Conservation (phyloP, 2,113 vertebrate species). For the Alethe diademata region DNA sequence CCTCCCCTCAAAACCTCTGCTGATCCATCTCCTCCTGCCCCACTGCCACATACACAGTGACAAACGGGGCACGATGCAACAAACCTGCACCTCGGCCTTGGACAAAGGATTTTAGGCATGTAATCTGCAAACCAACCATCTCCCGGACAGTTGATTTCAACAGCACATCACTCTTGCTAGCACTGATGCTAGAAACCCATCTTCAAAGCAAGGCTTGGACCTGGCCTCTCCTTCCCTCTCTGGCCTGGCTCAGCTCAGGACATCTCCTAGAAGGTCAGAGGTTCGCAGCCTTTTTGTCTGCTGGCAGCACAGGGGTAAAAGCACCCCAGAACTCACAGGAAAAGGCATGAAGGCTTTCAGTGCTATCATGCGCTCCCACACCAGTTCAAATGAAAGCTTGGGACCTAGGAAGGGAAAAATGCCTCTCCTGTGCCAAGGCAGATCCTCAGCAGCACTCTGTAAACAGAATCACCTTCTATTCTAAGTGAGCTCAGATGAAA, state of each 20-base stretch:
- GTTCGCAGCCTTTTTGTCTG: not conserved
- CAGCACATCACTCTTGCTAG: too few relatives aligned
- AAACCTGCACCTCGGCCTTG: not conserved
- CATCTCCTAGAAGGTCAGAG: not conserved
- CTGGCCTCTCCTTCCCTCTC: not conserved
- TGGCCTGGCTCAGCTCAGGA: not conserved
- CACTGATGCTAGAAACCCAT: too few relatives aligned
- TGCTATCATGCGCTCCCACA: not conserved
- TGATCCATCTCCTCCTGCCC: not conserved
- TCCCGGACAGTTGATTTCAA: too few relatives aligned
- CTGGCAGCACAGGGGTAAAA: not conserved
- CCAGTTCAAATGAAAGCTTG: not conserved
- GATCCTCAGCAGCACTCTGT: not conserved
- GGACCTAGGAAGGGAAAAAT: not conserved
- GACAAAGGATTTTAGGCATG: not conserved
- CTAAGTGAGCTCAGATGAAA: not conserved
- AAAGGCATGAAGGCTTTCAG: not conserved
- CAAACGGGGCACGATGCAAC: not conserved
- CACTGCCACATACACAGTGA: fast-evolving
- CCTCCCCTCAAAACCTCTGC: not conserved
- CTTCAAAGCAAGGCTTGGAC: not conserved
- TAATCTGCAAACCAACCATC: not conserved
- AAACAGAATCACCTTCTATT: not conserved
- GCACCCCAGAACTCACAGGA: not conserved
- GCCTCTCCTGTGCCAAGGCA: not conserved